phyloP scores from a whole-genome alignment of 2,113 vertebrate species.

The Thalassarche chlororhynchos region DNA sequence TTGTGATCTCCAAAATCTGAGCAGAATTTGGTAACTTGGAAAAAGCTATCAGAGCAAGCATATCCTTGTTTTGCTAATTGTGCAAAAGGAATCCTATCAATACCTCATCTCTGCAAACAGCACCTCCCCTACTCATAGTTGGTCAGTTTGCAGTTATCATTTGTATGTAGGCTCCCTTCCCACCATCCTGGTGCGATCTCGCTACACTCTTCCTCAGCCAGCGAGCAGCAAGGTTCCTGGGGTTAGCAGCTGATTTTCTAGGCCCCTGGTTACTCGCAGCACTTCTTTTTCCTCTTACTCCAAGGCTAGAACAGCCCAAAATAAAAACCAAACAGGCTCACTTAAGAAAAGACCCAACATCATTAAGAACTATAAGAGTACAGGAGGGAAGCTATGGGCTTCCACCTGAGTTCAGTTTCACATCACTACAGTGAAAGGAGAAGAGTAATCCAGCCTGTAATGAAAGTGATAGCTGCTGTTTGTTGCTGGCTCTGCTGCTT shows the following conservation, averaged over 20 bases:
- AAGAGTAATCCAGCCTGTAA: neutral
- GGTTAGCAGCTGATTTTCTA: neutral
- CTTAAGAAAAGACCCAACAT: neutral
- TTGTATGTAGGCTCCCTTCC: neutral
- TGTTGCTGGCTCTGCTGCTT: neutral
- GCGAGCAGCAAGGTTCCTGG: neutral
- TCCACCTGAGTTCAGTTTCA: neutral
- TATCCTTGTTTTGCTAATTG: neutral
- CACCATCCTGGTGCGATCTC: neutral
- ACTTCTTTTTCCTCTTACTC: neutral
- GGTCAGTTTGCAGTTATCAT: neutral
- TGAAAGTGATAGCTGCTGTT: neutral
- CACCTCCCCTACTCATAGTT: neutral
- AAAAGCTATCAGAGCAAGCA: neutral
- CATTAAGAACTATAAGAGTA: neutral
- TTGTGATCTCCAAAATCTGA: neutral
- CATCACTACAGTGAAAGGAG: neutral
- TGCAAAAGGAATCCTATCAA: neutral
- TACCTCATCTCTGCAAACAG: neutral
- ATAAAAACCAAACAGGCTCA: neutral
- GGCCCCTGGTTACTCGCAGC: neutral
- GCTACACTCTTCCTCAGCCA: neutral
- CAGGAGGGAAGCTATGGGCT: neutral
- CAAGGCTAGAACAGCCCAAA: neutral
- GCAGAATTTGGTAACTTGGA: neutral